Conservation (phyloP, 37 sponge, comb jelly and placozoan species). For the Aphrocallistes beatrix region DNA sequence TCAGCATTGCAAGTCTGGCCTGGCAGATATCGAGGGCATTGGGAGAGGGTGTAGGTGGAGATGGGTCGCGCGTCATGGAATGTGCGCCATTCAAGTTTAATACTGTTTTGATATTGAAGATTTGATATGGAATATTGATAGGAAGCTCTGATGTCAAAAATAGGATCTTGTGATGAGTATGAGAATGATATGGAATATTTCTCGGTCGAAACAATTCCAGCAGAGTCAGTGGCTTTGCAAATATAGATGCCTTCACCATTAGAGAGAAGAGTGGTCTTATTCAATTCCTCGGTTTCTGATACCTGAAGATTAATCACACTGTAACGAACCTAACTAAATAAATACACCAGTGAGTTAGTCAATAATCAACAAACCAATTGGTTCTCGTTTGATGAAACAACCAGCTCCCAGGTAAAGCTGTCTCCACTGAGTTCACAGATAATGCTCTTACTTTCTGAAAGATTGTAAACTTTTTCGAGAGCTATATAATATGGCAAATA, state of each 20-base stretch:
- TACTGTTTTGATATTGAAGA: neutral
- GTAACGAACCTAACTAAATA: too few species aligned
- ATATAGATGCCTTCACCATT: neutral
- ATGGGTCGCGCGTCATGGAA: neutral
- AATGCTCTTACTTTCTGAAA: neutral
- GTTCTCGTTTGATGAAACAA: too few species aligned
- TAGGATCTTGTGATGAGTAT: neutral
- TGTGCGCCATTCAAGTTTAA: neutral
- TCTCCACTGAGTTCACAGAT: neutral
- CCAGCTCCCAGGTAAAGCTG: too few species aligned
- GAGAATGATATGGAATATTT: neutral
- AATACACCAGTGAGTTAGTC: too few species aligned
- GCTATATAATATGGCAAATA: neutral
- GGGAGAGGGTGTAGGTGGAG: neutral
- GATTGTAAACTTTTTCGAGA: neutral
- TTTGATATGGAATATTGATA: too few species aligned
- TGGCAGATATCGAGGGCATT: neutral
- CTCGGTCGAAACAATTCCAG: neutral
- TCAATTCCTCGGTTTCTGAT: neutral
- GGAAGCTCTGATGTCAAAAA: neutral
- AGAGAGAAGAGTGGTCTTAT: neutral
- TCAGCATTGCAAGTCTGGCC: neutral
- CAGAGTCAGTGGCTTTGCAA: neutral
- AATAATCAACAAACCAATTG: too few species aligned
- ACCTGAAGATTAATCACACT: too few species aligned